Percentiles rank a stretch among this genome's conserved stretches.
Evolutionary conservation across 2,797 vertebrate species (phyloP).

Genomic region (Tolypeutes matacus): DNA sequence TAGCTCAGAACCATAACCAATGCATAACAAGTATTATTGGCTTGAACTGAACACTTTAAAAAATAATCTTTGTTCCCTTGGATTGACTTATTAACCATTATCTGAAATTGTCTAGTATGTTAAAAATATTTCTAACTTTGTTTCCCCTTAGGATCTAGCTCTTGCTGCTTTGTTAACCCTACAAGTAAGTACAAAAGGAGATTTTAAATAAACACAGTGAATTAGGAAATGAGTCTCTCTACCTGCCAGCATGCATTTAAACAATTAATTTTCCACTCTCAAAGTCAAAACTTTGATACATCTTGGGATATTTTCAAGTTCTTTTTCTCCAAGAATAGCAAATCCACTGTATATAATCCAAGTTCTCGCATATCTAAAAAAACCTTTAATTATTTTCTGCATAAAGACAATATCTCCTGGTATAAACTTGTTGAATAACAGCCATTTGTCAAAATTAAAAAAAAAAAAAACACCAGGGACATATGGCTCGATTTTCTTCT

Average conservation of each 20-base stretch:
- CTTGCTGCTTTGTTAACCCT: background rate
- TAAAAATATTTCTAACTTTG: background rate
- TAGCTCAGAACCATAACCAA: background rate
- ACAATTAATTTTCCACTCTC: too few species aligned
- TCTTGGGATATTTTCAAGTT: background rate
- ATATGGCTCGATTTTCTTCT: background rate
- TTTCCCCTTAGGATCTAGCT: background rate
- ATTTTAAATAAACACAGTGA: slow-evolving; percentile 78
- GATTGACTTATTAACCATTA: background rate
- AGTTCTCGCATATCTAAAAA: background rate
- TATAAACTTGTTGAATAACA: background rate
- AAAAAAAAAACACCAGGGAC: background rate
- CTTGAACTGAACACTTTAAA: background rate
- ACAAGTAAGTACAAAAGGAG: background rate
- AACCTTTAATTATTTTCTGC: background rate
- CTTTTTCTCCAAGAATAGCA: background rate
- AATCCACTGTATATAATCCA: background rate
- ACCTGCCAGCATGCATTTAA: slow-evolving; percentile 1
- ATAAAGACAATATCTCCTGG: background rate
- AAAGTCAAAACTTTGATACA: background rate
- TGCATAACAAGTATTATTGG: background rate
- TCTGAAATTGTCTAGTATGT: background rate
- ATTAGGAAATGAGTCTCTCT: slow-evolving; percentile 59
- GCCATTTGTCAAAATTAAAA: background rate
- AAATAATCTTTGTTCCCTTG: background rate